phyloP scores from a whole-genome alignment of 2,797 vertebrate genomes.

The Enteromius mattozi region DNA sequence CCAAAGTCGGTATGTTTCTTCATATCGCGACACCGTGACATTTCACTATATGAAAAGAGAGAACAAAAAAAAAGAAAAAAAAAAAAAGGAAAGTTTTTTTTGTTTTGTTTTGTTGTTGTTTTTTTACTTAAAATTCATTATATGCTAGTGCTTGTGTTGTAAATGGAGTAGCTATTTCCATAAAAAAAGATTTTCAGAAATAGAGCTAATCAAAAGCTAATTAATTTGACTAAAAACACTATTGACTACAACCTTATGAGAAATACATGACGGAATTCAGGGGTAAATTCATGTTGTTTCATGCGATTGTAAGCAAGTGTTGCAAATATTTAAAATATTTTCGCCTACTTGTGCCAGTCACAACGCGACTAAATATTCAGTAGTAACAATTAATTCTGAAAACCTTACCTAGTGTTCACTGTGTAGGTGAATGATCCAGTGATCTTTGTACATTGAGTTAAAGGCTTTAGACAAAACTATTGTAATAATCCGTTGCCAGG shows the following conservation, averaged over 20 bases:
- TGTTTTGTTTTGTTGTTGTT: too few species aligned
- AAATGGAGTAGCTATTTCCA: not conserved
- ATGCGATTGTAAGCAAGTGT: not conserved
- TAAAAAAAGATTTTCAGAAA: not conserved
- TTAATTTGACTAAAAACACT: not conserved
- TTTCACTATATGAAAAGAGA: not conserved
- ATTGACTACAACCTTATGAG: not conserved
- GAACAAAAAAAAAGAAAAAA: too few species aligned
- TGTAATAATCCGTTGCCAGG: slow-evolving; percentile 14
- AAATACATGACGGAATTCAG: not conserved
- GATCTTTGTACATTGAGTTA: not conserved
- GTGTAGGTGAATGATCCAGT: not conserved
- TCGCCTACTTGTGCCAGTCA: not conserved
- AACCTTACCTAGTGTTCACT: slow-evolving; percentile 14
- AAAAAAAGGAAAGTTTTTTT: too few species aligned
- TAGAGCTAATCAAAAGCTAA: not conserved
- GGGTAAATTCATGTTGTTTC: not conserved
- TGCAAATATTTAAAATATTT: not conserved
- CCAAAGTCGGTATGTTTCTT: not conserved
- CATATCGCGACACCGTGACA: not conserved
- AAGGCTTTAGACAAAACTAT: not conserved
- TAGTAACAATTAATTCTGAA: not conserved
- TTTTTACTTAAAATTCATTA: too few species aligned
- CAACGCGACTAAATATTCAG: not conserved
- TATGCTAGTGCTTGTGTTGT: not conserved